Percentiles rank a stretch among this genome's conserved stretches.
These are phyloP conservation scores for Nudaria mundana DNA, from an alignment of 2,888 invertebrate species.

Conservation along the genomic window DNA sequence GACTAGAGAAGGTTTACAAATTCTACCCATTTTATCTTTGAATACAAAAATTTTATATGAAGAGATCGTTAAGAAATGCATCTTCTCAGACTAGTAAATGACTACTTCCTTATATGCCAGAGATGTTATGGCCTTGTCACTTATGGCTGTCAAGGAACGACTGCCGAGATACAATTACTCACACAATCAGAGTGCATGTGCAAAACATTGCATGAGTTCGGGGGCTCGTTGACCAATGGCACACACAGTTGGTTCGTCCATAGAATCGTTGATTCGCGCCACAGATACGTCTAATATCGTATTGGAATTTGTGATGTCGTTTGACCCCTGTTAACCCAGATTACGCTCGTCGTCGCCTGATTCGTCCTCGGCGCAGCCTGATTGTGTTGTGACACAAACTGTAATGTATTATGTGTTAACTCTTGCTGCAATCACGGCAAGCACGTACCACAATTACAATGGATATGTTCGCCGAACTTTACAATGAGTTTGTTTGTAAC, in stretches of 20 bases:
- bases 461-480: constrained; percentile 71
- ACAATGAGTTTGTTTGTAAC: constrained; percentile 62
- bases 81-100: no score
- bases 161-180: constrained; percentile 23
- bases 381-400: constrained; percentile 82
- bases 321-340: constrained; percentile 89
- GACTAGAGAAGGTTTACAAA: no score
- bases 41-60: no score
- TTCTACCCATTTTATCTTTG: no score
- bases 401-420: constrained; percentile 82
- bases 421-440: constrained; percentile 79
- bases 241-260: constrained; percentile 53
- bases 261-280: constrained; percentile 76
- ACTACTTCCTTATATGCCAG: no score
- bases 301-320: constrained; percentile 86
- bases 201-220: constrained; percentile 31
- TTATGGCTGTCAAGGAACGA: background rate
- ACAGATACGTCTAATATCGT: constrained; percentile 82
- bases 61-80: no score
- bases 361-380: constrained; percentile 77
- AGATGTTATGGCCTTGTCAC: no score
- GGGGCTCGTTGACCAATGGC: constrained; percentile 39
- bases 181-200: constrained; percentile 33
- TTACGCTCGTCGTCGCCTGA: constrained; percentile 83
- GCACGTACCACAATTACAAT: constrained; percentile 70